Conservation (phyloP, 2,797 vertebrate genomes). For the Artibeus jamaicensis region DNA sequence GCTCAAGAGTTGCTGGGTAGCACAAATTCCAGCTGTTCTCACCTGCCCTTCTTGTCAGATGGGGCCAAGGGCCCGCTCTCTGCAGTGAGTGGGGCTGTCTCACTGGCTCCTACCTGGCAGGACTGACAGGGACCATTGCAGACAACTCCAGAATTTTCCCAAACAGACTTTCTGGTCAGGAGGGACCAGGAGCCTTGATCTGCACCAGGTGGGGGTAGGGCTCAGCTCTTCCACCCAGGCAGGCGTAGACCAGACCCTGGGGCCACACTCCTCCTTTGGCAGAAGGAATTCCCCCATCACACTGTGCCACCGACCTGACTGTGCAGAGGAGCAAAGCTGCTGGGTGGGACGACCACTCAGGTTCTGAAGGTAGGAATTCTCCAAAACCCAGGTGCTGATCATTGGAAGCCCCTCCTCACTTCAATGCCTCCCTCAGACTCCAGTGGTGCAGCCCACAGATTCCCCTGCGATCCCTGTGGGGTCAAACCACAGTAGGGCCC, state of each 20-base stretch:
- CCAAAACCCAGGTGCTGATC: no score
- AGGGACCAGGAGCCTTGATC: not conserved
- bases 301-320: rapidly evolving
- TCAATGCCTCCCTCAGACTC: not conserved
- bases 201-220: not conserved
- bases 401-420: not conserved
- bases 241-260: no score
- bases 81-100: not conserved
- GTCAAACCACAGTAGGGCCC: not conserved
- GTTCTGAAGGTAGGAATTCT: not conserved
- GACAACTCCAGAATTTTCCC: not conserved
- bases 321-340: not conserved
- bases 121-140: not conserved
- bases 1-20: not conserved
- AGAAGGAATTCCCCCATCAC: not conserved
- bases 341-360: not conserved
- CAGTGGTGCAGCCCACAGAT: not conserved
- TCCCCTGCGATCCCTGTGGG: not conserved
- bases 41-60: not conserved
- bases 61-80: not conserved
- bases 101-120: not conserved
- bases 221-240: not conserved
- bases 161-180: not conserved
- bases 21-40: not conserved
- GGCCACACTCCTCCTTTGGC: not conserved